A percentile compares a stretch with the other conserved stretches of the same genome.
phyloP scores from a whole-genome alignment of 1,140 invertebrate genomes.

The Drosophila ohnishii region DNA sequence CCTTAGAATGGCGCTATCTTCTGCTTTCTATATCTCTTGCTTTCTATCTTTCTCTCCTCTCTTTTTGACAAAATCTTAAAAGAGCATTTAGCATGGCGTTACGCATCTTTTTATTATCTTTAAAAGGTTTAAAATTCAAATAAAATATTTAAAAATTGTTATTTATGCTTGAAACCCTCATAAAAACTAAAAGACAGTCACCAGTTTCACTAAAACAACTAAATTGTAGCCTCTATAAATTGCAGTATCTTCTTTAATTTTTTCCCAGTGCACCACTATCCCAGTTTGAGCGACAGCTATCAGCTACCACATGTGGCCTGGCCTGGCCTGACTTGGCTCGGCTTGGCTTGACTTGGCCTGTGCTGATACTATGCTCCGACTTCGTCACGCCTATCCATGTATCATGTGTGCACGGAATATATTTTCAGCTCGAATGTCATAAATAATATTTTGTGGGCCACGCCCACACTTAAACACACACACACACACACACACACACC shows the following conservation, averaged over 20 bases:
- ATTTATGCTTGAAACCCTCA: too few species aligned
- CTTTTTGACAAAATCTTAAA: too few species aligned
- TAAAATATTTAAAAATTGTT: too few species aligned
- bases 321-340: constrained; percentile 3
- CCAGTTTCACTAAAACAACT: background rate
- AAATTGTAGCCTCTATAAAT: background rate
- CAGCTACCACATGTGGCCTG: constrained; percentile 59
- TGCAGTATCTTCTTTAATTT: background rate
- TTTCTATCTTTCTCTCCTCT: too few species aligned
- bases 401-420: constrained; percentile 67
- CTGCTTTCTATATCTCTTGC: too few species aligned
- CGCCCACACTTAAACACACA: constrained; percentile 27
- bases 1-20: too few species aligned
- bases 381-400: constrained; percentile 61
- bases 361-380: constrained; percentile 13
- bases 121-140: background rate
- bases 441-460: constrained; percentile 72
- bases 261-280: constrained; percentile 12
- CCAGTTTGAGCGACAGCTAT: constrained; percentile 67
- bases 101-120: too few species aligned
- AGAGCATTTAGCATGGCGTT: too few species aligned
- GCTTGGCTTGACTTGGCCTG: constrained; percentile 1
- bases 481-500: constrained; percentile 18
- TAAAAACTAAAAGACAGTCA: background rate
- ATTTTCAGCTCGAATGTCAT: constrained; percentile 67